phyloP scores from a whole-genome alignment of 2,797 vertebrate genomes.

The Halcyon smyrnensis region DNA sequence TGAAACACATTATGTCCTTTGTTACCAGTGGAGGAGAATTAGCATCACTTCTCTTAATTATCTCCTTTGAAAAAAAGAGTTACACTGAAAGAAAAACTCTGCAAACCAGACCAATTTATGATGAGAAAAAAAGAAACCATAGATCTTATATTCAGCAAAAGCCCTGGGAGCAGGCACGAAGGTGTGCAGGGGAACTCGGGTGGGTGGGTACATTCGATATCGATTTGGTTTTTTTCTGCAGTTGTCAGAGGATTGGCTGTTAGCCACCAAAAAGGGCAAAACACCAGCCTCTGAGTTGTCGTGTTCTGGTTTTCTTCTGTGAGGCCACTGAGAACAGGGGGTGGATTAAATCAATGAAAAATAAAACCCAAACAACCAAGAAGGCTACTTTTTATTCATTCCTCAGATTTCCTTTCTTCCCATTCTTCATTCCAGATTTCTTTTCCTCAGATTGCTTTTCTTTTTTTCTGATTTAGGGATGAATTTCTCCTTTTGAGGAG shows the following conservation, averaged over 20 bases:
- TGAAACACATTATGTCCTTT: neutral
- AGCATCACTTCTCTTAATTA: neutral
- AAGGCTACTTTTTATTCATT: neutral
- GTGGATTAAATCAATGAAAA: neutral
- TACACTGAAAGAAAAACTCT: neutral
- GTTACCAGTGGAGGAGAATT: neutral
- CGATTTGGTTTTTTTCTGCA: neutral
- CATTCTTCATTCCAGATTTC: too few species aligned
- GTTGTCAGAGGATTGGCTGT: neutral
- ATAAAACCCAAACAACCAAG: neutral
- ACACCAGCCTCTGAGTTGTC: neutral
- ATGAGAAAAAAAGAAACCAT: neutral
- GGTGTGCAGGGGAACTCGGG: neutral
- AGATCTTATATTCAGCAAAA: neutral
- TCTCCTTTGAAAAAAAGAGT: neutral
- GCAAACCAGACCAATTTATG: neutral
- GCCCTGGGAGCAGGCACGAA: neutral
- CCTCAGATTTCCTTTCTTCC: neutral
- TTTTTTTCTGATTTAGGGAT: neutral
- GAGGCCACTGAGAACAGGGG: neutral
- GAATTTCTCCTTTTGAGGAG: neutral
- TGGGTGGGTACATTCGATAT: neutral
- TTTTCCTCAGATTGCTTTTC: neutral
- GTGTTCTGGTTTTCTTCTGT: neutral
- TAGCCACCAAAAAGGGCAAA: neutral